phyloP scores from a whole-genome alignment of 2,888 invertebrate genomes.

The Amphipoea oculea region DNA sequence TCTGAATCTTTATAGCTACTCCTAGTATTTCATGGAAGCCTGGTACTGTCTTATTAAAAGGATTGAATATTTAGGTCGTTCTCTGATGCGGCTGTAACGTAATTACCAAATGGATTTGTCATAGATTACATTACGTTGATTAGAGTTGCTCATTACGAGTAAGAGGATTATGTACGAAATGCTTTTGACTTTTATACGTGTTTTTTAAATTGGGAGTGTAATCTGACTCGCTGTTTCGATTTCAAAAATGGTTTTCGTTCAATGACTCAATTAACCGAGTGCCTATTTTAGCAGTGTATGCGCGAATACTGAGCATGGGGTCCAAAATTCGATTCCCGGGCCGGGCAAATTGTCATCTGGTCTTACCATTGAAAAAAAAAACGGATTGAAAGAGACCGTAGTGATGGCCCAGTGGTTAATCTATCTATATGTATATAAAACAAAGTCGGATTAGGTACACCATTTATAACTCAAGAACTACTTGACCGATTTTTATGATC shows the following conservation, averaged over 20 bases:
- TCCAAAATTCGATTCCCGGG: not conserved
- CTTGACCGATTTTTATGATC: too few relatives aligned
- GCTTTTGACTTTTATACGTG: constrained; percentile 38
- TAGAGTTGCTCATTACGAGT: constrained; percentile 56
- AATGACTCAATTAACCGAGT: not conserved
- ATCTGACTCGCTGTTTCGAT: constrained; percentile 28
- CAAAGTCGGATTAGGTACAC: too few relatives aligned
- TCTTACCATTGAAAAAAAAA: not conserved
- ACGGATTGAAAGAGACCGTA: not conserved
- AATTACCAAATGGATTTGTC: constrained; percentile 66
- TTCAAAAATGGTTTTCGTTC: constrained; percentile 8
- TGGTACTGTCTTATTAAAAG: constrained; percentile 45
- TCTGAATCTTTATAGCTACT: constrained; percentile 32
- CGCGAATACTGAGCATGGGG: not conserved
- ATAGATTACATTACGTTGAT: constrained; percentile 67
- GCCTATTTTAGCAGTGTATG: not conserved
- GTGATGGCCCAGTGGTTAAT: not conserved
- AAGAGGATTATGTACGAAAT: constrained; percentile 47
- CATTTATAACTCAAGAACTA: too few relatives aligned
- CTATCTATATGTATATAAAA: too few relatives aligned
- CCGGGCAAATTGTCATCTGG: not conserved
- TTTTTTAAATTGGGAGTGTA: constrained; percentile 36
- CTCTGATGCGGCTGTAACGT: constrained; percentile 41
- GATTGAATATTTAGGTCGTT: constrained; percentile 54
- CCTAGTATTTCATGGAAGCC: constrained; percentile 34